Evolutionary conservation across 1,140 invertebrate genomes (phyloP).

Genomic region (Pogonomyrmex californicus): DNA sequence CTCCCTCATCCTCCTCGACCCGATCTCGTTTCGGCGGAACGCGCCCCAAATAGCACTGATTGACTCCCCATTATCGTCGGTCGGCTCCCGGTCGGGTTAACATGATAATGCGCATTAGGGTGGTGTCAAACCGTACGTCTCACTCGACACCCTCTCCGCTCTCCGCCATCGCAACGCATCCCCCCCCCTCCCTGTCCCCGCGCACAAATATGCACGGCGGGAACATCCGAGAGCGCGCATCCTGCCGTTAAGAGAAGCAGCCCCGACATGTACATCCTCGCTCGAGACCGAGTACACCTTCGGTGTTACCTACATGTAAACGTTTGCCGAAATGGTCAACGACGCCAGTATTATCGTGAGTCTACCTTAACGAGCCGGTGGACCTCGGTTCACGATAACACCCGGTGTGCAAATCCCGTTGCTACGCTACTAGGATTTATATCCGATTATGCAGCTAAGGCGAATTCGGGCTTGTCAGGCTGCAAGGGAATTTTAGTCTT

Average conservation of each 20-base stretch:
- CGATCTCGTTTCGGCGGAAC: not conserved
- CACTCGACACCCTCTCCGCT: slow-evolving; percentile 2
- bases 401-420: slow-evolving; percentile 8
- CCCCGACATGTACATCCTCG: slow-evolving; percentile 56
- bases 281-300: slow-evolving; percentile 51
- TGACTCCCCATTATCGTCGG: slow-evolving; percentile 35
- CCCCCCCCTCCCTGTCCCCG: not conserved
- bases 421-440: not conserved
- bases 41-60: slow-evolving; percentile 19
- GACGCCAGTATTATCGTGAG: slow-evolving; percentile 70
- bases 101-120: slow-evolving; percentile 50
- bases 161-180: not conserved
- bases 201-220: slow-evolving; percentile 46
- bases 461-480: not conserved
- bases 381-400: slow-evolving; percentile 53
- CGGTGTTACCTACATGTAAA: slow-evolving; percentile 59
- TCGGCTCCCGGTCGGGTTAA: slow-evolving; percentile 12
- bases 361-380: slow-evolving; percentile 68
- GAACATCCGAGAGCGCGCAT: slow-evolving; percentile 36
- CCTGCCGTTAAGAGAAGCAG: slow-evolving; percentile 48
- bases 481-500: not conserved
- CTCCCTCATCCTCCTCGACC: not conserved
- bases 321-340: slow-evolving; percentile 69
- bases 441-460: not conserved
- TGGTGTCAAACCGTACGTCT: slow-evolving; percentile 45